Evolutionary conservation across 1,140 invertebrate genomes (phyloP).

Genomic region (Caenorhabditis briggsae): DNA sequence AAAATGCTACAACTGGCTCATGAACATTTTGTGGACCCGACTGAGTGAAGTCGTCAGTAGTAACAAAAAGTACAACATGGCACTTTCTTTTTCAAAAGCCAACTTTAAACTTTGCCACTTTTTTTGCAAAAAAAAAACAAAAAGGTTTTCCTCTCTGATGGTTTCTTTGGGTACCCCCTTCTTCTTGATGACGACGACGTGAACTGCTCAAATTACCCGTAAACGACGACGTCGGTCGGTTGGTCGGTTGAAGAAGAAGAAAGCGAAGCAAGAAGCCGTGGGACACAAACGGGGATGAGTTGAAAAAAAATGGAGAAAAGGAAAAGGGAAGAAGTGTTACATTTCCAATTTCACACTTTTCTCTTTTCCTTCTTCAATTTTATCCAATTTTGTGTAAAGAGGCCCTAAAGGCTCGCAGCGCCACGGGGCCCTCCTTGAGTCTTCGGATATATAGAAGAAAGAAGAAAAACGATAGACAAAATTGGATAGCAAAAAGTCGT

Average conservation of each 20-base stretch:
- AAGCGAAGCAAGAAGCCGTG: slow-evolving; percentile 17
- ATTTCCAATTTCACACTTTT: slow-evolving; percentile 55
- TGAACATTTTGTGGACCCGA: too few relatives aligned
- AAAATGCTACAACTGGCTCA: too few relatives aligned
- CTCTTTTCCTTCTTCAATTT: slow-evolving; percentile 42
- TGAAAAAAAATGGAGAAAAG: not conserved
- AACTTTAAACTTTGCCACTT: slow-evolving; percentile 9
- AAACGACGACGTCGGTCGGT: slow-evolving; percentile 41
- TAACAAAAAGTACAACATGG: too few relatives aligned
- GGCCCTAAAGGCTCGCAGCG: slow-evolving; percentile 37
- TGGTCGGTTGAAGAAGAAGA: slow-evolving; percentile 29
- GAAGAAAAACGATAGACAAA: slow-evolving; percentile 47
- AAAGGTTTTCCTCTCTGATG: slow-evolving; percentile 41
- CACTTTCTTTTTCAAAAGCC: not conserved
- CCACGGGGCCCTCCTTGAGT: not conserved
- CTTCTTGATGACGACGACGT: slow-evolving; percentile 21
- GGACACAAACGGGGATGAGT: slow-evolving; percentile 7
- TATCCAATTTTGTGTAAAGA: slow-evolving; percentile 56
- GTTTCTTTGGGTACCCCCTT: slow-evolving; percentile 32
- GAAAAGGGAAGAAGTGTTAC: slow-evolving; percentile 49
- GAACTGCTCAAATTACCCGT: slow-evolving; percentile 45
- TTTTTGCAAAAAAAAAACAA: slow-evolving; percentile 1
- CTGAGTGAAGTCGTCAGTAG: too few relatives aligned
- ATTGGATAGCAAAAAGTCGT: slow-evolving; percentile 49
- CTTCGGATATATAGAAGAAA: not conserved